phyloP scores from a whole-genome alignment of 2,888 invertebrate species.

The Meghimatium bilineatum region DNA sequence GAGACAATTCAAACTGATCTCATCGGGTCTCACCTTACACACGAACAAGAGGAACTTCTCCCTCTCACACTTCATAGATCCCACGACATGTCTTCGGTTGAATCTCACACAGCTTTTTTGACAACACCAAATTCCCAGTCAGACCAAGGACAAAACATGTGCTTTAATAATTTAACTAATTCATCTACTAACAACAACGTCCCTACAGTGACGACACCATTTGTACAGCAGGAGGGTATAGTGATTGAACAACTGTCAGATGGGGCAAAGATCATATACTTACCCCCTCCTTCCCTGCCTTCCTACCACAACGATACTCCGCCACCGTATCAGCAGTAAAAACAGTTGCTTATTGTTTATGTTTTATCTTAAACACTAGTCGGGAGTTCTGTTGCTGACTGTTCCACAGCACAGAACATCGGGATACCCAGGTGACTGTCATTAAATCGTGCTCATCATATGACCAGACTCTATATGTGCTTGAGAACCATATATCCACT shows the following conservation, averaged over 20 bases:
- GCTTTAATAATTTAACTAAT: not conserved
- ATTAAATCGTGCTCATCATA: too few species aligned
- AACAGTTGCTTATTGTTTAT: too few species aligned
- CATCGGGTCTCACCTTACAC: not conserved
- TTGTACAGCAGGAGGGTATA: slow-evolving; percentile 14
- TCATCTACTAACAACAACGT: not conserved
- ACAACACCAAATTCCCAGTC: not conserved
- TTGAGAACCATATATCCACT: too few species aligned
- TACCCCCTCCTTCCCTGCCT: slow-evolving; percentile 24
- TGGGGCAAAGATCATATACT: slow-evolving; percentile 23
- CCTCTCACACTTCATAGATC: not conserved
- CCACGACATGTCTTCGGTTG: not conserved
- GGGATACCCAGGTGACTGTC: too few species aligned
- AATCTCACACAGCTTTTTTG: not conserved
- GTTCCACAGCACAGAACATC: too few species aligned
- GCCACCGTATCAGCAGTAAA: slow-evolving; percentile 17
- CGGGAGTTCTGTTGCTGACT: too few species aligned
- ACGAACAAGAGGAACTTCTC: not conserved
- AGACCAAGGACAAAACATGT: not conserved
- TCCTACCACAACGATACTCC: slow-evolving; percentile 33
- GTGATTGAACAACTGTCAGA: slow-evolving; percentile 31
- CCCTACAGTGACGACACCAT: not conserved
- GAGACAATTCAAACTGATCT: not conserved
- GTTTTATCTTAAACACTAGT: too few species aligned
- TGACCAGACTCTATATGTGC: too few species aligned